Percentiles rank a stretch among this genome's conserved stretches.
Conservation (phyloP, 2,888 invertebrate genomes). For the Lasioglossum morio region DNA sequence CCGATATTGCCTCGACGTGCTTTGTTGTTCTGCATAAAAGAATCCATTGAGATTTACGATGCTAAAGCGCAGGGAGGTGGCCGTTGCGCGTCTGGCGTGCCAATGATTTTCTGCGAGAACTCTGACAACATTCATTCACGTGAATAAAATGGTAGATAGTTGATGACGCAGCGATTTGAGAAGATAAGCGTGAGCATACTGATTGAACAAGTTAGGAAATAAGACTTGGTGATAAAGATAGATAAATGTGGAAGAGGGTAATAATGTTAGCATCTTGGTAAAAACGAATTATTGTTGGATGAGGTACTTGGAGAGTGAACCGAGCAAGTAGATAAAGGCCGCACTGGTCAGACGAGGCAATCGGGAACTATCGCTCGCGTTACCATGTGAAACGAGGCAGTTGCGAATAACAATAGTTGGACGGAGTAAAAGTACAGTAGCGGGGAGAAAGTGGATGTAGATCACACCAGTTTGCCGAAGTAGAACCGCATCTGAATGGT, state of each 20-base stretch:
- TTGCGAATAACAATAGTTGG: neutral
- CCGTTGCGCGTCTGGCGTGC: neutral
- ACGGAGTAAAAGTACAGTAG: neutral
- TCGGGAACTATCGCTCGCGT: neutral
- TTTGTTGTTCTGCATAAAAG: conserved; percentile 61
- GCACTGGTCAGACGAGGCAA: neutral
- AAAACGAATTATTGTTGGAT: neutral
- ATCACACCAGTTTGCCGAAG: neutral
- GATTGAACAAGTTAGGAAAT: neutral
- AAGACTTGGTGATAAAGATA: neutral
- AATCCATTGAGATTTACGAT: conserved; percentile 51
- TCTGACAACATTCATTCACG: too few species aligned
- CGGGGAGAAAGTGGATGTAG: neutral
- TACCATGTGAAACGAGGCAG: neutral
- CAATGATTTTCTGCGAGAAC: neutral
- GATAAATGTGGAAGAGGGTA: too few species aligned
- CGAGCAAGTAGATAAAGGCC: neutral
- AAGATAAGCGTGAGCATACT: too few species aligned
- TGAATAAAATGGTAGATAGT: too few species aligned
- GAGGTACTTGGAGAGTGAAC: neutral
- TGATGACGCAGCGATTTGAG: neutral
- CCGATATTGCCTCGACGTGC: conserved; percentile 55
- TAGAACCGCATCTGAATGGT: neutral
- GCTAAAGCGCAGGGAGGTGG: neutral
- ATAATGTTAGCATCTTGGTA: too few species aligned